A percentile compares a stretch with the other conserved stretches of the same genome.
phyloP scores from a whole-genome alignment of 2,888 invertebrate species.

The Ochropleura plecta region DNA sequence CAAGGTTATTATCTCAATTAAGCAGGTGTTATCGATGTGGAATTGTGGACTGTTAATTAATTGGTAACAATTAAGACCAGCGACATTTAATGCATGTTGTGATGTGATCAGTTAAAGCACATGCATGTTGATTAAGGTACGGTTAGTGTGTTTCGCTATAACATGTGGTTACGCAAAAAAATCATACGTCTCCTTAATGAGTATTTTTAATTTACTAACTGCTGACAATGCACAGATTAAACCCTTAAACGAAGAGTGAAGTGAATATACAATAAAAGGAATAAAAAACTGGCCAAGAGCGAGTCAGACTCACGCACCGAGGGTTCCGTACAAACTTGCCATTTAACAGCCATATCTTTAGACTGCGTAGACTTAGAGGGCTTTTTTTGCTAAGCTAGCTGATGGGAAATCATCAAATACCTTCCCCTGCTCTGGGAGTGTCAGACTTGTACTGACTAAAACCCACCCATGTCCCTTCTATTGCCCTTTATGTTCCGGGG shows the following conservation, averaged over 20 bases:
- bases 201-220: background rate
- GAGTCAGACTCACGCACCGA: too few species aligned
- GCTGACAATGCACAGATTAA: background rate
- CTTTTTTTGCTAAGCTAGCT: too few species aligned
- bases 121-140: background rate
- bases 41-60: slow-evolving; percentile 10
- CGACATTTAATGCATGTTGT: background rate
- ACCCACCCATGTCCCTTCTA: too few species aligned
- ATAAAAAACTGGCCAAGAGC: background rate
- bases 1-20: slow-evolving; percentile 9
- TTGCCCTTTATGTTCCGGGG: too few species aligned
- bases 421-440: too few species aligned
- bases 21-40: background rate
- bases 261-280: background rate
- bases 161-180: background rate
- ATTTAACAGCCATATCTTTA: too few species aligned
- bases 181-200: too few species aligned
- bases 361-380: too few species aligned
- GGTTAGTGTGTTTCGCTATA: background rate
- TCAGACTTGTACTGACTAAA: too few species aligned
- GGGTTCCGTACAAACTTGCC: too few species aligned
- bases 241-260: background rate
- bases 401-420: too few species aligned
- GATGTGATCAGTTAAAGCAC: background rate
- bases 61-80: slow-evolving; percentile 4